These are phyloP conservation scores for Machimus atricapillus DNA, from an alignment of 2,888 invertebrate species.

Conservation along the genomic window DNA sequence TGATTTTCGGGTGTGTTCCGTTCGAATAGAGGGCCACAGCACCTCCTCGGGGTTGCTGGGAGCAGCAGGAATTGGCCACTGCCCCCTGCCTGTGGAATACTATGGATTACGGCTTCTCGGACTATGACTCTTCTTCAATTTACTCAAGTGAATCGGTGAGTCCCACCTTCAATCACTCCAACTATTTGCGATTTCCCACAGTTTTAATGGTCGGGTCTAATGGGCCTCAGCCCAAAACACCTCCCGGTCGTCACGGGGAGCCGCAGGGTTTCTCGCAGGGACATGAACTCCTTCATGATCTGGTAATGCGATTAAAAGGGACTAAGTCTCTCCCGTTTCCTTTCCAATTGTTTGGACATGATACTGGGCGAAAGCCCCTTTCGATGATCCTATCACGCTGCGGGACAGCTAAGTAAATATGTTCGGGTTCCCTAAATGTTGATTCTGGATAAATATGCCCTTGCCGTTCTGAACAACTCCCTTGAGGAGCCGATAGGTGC, in stretches of 20 bases:
- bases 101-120: slow-evolving; percentile 50
- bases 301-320: slow-evolving; percentile 19
- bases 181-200: not conserved
- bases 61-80: not conserved
- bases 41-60: not conserved
- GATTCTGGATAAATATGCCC: slow-evolving; percentile 1
- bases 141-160: slow-evolving; percentile 49
- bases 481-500: not conserved
- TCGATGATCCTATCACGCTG: not conserved
- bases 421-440: not conserved
- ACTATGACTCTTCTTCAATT: slow-evolving; percentile 49
- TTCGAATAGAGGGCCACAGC: not conserved
- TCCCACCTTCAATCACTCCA: not conserved
- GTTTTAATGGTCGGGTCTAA: not conserved
- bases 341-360: not conserved
- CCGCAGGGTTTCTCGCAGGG: not conserved
- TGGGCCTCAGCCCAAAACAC: not conserved
- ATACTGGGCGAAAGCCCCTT: not conserved
- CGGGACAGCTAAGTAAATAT: slow-evolving; percentile 10
- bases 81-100: slow-evolving; percentile 23
- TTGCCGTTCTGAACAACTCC: not conserved
- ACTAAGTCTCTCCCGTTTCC: not conserved
- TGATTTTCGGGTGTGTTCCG: not conserved
- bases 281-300: not conserved
- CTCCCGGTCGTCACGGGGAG: not conserved